Conservation (phyloP, 2,888 invertebrate species). For the Eremobia ochroleuca region DNA sequence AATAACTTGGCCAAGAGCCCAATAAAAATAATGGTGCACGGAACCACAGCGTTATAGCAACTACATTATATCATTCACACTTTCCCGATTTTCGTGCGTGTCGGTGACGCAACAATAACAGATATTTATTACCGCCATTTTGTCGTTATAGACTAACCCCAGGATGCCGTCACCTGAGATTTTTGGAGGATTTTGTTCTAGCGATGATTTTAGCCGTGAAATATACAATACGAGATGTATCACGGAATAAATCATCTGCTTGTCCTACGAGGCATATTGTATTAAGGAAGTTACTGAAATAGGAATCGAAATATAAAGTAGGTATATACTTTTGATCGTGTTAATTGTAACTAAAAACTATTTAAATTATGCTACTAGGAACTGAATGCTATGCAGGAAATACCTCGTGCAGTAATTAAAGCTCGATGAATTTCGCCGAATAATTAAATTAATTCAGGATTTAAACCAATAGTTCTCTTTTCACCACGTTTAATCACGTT, state of each 20-base stretch:
- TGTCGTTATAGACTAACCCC: conserved; percentile 56
- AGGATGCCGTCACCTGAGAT: conserved; percentile 64
- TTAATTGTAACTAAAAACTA: neutral
- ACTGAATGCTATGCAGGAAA: conserved; percentile 5
- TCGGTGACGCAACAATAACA: conserved; percentile 72
- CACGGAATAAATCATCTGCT: conserved; percentile 48
- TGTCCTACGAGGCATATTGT: conserved; percentile 32
- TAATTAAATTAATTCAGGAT: neutral
- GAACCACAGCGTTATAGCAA: conserved; percentile 24
- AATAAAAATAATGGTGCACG: conserved; percentile 33
- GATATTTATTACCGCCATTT: conserved; percentile 73
- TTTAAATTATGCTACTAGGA: conserved; percentile 1
- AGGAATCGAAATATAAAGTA: conserved; percentile 14
- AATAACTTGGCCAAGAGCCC: conserved; percentile 31
- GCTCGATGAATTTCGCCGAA: neutral
- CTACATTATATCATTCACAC: conserved; percentile 69
- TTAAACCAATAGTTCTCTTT: conserved; percentile 16
- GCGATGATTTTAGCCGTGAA: conserved; percentile 43
- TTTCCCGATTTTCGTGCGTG: conserved; percentile 68
- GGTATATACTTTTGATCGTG: neutral
- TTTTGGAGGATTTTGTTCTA: conserved; percentile 59
- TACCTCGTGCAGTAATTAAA: neutral
- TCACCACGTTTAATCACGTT: conserved; percentile 1
- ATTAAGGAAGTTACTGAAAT: conserved; percentile 24
- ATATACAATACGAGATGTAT: conserved; percentile 57